Evolutionary conservation across 2,888 invertebrate species (phyloP).

Genomic region (Copidosoma aretas): DNA sequence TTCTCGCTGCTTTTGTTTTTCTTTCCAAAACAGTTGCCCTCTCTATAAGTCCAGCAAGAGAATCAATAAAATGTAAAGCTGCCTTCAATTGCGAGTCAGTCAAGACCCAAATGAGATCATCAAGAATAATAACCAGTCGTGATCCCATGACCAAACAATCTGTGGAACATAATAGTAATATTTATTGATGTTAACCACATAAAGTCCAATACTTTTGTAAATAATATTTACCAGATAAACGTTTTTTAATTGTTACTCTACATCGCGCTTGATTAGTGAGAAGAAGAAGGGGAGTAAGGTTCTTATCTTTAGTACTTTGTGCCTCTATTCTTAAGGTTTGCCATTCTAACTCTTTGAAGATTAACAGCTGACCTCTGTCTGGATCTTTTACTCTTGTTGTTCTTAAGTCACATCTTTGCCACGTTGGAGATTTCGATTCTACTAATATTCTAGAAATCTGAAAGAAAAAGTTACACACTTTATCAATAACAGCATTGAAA

Average conservation of each 20-base stretch:
- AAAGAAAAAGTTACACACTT: conserved; percentile 43
- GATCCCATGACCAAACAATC: conserved; percentile 95
- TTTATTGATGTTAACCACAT: conserved; percentile 8
- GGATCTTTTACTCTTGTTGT: conserved; percentile 91
- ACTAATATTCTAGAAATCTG: conserved; percentile 92
- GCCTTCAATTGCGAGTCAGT: conserved; percentile 96
- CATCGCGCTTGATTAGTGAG: conserved; percentile 94
- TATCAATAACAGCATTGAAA: too few species aligned
- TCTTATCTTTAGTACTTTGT: conserved; percentile 77
- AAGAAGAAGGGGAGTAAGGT: conserved; percentile 86
- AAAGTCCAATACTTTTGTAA: neutral
- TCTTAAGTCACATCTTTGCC: conserved; percentile 85
- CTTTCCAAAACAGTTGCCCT: conserved; percentile 80
- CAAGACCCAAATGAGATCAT: conserved; percentile 95
- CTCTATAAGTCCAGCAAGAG: conserved; percentile 81
- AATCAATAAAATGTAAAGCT: conserved; percentile 87
- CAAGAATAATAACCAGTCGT: conserved; percentile 87
- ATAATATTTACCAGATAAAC: conserved; percentile 73
- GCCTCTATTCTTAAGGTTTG: conserved; percentile 96
- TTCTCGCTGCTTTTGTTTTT: conserved; percentile 83
- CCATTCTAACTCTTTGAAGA: conserved; percentile 98
- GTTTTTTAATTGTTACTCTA: conserved; percentile 94
- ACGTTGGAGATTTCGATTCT: conserved; percentile 92
- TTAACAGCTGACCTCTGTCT: conserved; percentile 85
- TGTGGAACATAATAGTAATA: conserved; percentile 55